Percentiles rank a stretch among this genome's conserved stretches.
Conservation (phyloP, 1,140 invertebrate species). For the Schlechtendalia chinensis region DNA sequence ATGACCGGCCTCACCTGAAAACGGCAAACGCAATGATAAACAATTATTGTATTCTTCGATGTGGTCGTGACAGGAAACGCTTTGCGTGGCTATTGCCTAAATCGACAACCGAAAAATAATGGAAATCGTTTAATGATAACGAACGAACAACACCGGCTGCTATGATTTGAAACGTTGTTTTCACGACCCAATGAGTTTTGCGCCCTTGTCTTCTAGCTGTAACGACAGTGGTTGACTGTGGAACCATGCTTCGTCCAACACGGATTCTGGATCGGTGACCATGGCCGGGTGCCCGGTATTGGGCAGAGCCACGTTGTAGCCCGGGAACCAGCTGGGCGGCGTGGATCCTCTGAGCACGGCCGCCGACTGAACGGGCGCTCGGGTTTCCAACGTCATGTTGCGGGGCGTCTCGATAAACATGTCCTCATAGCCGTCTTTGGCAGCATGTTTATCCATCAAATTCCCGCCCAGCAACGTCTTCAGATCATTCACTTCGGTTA, state of each 20-base stretch:
- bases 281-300: constrained; percentile 6
- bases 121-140: too few relatives aligned
- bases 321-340: constrained; percentile 32
- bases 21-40: too few relatives aligned
- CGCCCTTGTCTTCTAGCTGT: constrained; percentile 18
- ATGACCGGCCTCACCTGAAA: too few relatives aligned
- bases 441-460: not conserved
- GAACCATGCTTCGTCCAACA: constrained; percentile 35
- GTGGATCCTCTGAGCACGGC: constrained; percentile 26
- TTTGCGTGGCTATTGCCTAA: too few relatives aligned
- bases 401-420: not conserved
- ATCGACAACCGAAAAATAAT: too few relatives aligned
- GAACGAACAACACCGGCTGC: too few relatives aligned
- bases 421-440: not conserved
- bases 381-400: not conserved
- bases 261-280: not conserved
- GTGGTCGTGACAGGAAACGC: too few relatives aligned
- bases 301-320: constrained; percentile 24
- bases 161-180: too few relatives aligned
- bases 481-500: constrained; percentile 9
- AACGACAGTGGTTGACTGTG: constrained; percentile 32
- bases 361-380: not conserved
- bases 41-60: too few relatives aligned
- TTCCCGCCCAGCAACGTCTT: not conserved
- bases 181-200: constrained; percentile 36